Percentiles rank a stretch among this genome's conserved stretches.
Evolutionary conservation across 1,140 invertebrate genomes (phyloP).

Genomic region (Helicorthomorpha holstii): DNA sequence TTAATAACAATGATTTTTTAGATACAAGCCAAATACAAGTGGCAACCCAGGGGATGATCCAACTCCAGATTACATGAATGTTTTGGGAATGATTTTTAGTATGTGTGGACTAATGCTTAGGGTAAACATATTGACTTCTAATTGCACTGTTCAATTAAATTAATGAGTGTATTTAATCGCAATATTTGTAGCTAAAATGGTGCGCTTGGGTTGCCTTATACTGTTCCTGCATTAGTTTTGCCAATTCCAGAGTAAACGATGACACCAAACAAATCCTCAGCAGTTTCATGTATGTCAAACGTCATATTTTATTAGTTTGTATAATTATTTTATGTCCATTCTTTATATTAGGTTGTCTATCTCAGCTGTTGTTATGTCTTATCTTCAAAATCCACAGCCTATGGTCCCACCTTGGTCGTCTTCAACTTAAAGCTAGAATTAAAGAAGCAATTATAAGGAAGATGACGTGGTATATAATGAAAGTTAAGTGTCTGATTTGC

Average conservation of each 20-base stretch:
- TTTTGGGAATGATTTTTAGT: slow-evolving; percentile 95
- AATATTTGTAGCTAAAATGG: slow-evolving; percentile 74
- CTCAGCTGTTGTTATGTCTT: slow-evolving; percentile 98
- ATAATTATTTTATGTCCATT: slow-evolving; percentile 24
- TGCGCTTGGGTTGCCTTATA: slow-evolving; percentile 97
- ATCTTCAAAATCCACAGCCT: slow-evolving; percentile 94
- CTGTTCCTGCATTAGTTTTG: slow-evolving; percentile 97
- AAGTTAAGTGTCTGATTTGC: no score
- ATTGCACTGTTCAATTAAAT: slow-evolving; percentile 31
- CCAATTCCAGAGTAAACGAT: slow-evolving; percentile 77
- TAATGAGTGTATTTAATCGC: slow-evolving; percentile 19
- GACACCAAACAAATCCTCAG: slow-evolving; percentile 86
- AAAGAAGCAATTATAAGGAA: no score
- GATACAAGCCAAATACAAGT: slow-evolving; percentile 54
- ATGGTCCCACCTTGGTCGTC: slow-evolving; percentile 85
- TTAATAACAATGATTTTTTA: no score
- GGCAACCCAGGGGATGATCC: slow-evolving; percentile 68
- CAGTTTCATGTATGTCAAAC: slow-evolving; percentile 50
- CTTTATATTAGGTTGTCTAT: slow-evolving; percentile 69
- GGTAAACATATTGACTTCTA: slow-evolving; percentile 26
- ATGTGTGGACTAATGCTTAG: slow-evolving; percentile 99
- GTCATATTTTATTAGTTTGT: background rate
- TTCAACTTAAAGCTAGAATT: no score
- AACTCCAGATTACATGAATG: slow-evolving; percentile 98
- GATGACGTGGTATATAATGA: no score